These are phyloP conservation scores for Himalopsyche anomala DNA, from an alignment of 2,888 invertebrate genomes.

Conservation along the genomic window DNA sequence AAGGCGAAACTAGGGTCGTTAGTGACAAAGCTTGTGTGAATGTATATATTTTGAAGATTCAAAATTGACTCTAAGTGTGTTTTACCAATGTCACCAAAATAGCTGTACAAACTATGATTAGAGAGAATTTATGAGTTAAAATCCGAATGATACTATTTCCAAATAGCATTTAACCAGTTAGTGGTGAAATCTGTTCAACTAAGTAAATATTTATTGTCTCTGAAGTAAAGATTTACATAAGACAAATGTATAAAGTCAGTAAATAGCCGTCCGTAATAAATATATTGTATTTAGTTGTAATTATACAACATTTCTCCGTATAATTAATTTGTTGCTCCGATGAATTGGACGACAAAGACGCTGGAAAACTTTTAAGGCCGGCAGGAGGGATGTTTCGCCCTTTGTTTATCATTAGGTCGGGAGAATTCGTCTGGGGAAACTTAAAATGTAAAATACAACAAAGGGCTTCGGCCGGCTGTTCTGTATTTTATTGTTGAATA, in stretches of 20 bases:
- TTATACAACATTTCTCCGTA: constrained; percentile 7
- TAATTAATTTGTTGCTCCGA: constrained; percentile 31
- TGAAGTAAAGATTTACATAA: background rate
- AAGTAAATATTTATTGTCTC: background rate
- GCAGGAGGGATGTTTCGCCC: background rate
- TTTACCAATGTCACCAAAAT: too few relatives aligned
- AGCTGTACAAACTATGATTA: too few relatives aligned
- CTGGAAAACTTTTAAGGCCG: background rate
- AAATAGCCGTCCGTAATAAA: background rate
- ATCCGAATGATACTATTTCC: too few relatives aligned
- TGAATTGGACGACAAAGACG: constrained; percentile 13
- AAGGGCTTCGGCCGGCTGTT: background rate
- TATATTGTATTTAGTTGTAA: constrained; percentile 21
- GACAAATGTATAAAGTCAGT: constrained; percentile 7
- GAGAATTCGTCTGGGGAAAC: background rate
- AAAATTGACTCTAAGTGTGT: too few relatives aligned
- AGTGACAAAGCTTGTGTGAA: too few relatives aligned
- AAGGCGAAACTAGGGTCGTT: too few relatives aligned
- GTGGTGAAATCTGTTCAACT: background rate
- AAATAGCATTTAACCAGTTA: too few relatives aligned
- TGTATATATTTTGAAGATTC: too few relatives aligned
- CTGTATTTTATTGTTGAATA: constrained; percentile 31
- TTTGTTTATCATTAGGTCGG: constrained; percentile 19
- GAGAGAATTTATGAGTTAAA: too few relatives aligned
- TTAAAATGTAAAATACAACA: constrained; percentile 16